A percentile compares a stretch with the other conserved stretches of the same genome.
Conservation (phyloP, 2,888 invertebrate species). For the Hirtodrosophila histrioides region DNA sequence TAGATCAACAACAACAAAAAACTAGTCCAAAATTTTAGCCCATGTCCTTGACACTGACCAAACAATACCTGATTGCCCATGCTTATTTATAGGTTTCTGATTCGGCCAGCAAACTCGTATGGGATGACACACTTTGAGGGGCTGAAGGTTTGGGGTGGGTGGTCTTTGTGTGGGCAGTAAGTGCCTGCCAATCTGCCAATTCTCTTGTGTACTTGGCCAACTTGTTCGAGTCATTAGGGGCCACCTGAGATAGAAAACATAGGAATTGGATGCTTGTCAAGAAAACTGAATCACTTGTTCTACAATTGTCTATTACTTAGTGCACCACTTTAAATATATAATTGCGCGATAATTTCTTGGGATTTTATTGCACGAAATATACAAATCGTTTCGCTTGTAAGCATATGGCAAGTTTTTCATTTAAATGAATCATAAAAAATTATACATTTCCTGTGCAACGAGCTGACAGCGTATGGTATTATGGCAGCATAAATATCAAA, state of each 20-base stretch:
- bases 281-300: conserved; percentile 63
- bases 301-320: conserved; percentile 41
- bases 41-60: conserved; percentile 73
- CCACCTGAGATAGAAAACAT: conserved; percentile 30
- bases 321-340: conserved; percentile 39
- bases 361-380: conserved; percentile 23
- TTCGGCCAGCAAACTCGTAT: conserved; percentile 21
- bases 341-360: conserved; percentile 49
- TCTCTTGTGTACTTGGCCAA: conserved; percentile 46
- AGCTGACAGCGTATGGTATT: conserved; percentile 19
- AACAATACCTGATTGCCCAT: conserved; percentile 39
- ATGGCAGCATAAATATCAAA: conserved; percentile 37
- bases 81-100: conserved; percentile 46
- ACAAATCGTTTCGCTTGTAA: conserved; percentile 22
- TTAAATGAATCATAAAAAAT: conserved; percentile 70
- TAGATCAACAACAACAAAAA: conserved; percentile 2
- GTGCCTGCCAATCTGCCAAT: conserved; percentile 59
- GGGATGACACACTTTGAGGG: conserved; percentile 41
- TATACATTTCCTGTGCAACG: too few relatives aligned
- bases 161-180: conserved; percentile 38
- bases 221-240: conserved; percentile 58
- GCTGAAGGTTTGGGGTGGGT: background rate
- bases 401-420: conserved; percentile 26
- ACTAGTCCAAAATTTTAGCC: conserved; percentile 49
- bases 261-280: conserved; percentile 59